Conservation (phyloP, 37 sponge, comb jelly and placozoan species). For the Beroe ovata region DNA sequence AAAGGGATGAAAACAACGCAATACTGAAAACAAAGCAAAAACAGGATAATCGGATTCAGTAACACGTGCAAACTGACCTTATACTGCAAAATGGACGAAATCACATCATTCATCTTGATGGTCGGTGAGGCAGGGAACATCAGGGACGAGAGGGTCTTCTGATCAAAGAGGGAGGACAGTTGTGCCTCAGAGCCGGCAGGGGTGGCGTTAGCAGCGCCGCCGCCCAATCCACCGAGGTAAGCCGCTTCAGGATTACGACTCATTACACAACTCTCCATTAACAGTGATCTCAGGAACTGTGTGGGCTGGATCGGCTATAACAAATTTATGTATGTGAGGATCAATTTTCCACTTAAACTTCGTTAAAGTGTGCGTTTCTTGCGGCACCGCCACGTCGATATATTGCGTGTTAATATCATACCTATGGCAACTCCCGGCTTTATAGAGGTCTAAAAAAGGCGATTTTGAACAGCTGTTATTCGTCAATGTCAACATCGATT, state of each 20-base stretch:
- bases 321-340: neutral
- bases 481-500: neutral
- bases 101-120: slow-evolving; percentile 53
- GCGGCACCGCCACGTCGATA: neutral
- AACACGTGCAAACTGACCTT: neutral
- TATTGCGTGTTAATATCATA: neutral
- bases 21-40: neutral
- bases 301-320: neutral
- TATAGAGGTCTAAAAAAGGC: neutral
- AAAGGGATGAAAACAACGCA: neutral
- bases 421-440: neutral
- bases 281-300: too few species aligned
- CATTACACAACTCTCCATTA: slow-evolving; percentile 17
- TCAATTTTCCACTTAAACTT: neutral
- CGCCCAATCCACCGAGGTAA: neutral
- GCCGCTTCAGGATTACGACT: neutral
- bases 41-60: neutral
- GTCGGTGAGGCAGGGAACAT: slow-evolving; percentile 34
- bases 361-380: neutral
- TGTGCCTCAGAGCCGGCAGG: neutral
- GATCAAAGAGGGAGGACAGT: neutral
- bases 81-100: slow-evolving; percentile 36
- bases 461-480: neutral
- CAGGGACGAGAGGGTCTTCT: slow-evolving; percentile 12
- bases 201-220: neutral